Evolutionary conservation across 2,113 vertebrate genomes (phyloP).

Genomic region (Pterocles orientalis): DNA sequence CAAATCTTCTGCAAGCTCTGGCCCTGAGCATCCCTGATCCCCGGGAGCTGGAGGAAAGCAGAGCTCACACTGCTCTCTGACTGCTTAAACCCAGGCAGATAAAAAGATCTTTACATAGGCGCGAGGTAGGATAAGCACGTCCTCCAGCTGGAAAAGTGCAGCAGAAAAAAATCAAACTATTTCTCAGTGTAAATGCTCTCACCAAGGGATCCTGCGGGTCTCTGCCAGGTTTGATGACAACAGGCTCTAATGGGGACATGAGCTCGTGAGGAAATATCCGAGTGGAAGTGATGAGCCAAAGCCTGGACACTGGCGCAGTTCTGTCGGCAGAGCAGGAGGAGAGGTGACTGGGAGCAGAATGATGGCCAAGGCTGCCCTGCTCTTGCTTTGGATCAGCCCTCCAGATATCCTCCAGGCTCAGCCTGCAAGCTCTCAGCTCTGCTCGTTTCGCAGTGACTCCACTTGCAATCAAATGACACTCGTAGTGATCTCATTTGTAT

Average conservation of each 20-base stretch:
- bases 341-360: neutral
- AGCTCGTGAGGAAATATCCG: neutral
- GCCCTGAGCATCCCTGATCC: neutral
- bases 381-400: neutral
- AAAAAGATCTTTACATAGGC: neutral
- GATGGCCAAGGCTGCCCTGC: neutral
- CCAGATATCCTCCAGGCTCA: neutral
- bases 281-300: accelerated
- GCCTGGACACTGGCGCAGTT: accelerated
- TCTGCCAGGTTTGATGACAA: neutral
- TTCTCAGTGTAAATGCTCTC: neutral
- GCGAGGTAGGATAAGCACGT: neutral
- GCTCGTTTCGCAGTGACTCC: neutral
- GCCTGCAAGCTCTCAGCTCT: neutral
- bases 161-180: neutral
- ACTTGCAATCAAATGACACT: neutral
- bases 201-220: neutral
- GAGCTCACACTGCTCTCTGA: neutral
- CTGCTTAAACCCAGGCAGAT: neutral
- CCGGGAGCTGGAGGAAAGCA: neutral
- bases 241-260: accelerated
- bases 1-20: neutral
- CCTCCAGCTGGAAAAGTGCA: neutral
- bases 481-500: neutral
- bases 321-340: neutral